Conservation (phyloP, 1,140 invertebrate species). For the Dolichoris vasculosae region DNA sequence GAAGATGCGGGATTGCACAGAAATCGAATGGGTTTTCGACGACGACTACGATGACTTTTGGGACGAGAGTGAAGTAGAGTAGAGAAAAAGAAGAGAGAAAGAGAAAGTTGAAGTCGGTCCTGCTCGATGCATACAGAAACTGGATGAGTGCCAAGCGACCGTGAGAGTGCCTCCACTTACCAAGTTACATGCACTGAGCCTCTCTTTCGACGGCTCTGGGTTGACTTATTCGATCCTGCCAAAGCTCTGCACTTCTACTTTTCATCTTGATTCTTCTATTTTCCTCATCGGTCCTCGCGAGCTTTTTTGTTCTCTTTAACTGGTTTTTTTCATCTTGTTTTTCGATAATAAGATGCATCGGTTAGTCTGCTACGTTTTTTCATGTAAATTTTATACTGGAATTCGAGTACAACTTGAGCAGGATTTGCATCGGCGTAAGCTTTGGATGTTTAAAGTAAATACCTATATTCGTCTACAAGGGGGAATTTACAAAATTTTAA, state of each 20-base stretch:
- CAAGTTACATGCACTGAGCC: slow-evolving; percentile 64
- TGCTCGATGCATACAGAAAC: slow-evolving; percentile 27
- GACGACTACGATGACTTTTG: not conserved
- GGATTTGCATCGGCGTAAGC: not conserved
- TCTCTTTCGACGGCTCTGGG: slow-evolving; percentile 49
- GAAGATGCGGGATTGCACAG: not conserved
- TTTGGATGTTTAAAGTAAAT: slow-evolving; percentile 20
- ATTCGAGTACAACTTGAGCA: not conserved
- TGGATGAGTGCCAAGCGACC: slow-evolving; percentile 66
- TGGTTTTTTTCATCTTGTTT: not conserved
- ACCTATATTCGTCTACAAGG: no score
- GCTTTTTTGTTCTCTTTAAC: not conserved
- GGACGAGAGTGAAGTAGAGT: not conserved
- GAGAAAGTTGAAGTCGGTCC: not conserved
- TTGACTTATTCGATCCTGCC: slow-evolving; percentile 14
- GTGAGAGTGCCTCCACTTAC: slow-evolving; percentile 70
- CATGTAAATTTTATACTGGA: not conserved
- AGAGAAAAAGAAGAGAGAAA: not conserved
- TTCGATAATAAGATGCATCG: not conserved
- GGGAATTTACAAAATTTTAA: not conserved
- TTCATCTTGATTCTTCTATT: not conserved
- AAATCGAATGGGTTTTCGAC: not conserved
- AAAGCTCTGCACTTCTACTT: not conserved
- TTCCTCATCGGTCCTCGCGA: not conserved
- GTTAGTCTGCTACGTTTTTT: not conserved